These are phyloP conservation scores for Puffinus mauretanicus DNA, from an alignment of 2,113 vertebrate species.

Conservation along the genomic window DNA sequence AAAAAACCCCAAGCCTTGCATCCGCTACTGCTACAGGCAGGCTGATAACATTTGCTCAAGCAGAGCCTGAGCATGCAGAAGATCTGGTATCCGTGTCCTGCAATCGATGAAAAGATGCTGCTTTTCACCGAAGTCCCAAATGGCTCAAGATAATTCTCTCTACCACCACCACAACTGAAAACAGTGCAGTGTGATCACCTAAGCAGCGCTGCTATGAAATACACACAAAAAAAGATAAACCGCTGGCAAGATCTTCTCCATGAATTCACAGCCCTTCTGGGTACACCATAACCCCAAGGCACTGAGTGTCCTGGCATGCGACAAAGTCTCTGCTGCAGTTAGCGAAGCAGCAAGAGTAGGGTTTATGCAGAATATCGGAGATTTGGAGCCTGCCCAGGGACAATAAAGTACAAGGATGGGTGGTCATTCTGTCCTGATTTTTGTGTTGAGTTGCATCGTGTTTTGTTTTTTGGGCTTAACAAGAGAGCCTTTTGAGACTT, in stretches of 20 bases:
- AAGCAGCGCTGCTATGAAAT: neutral
- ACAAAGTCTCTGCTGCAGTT: neutral
- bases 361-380: neutral
- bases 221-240: neutral
- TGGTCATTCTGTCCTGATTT: neutral
- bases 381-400: neutral
- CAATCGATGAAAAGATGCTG: neutral
- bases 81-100: neutral
- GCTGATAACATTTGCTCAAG: neutral
- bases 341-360: neutral
- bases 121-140: neutral
- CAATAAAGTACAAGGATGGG: neutral
- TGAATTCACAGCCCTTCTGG: neutral
- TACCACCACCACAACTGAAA: neutral
- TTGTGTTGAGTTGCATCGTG: neutral
- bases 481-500: neutral
- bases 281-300: neutral
- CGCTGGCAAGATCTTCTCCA: neutral
- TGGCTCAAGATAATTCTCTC: neutral
- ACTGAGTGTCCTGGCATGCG: fast-evolving
- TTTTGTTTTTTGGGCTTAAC: neutral
- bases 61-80: neutral
- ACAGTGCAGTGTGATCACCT: fast-evolving
- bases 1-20: neutral
- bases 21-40: neutral